A percentile compares a stretch with the other conserved stretches of the same genome.
Evolutionary conservation across 2,113 vertebrate genomes (phyloP).

Genomic region (Oryzias curvinotus): DNA sequence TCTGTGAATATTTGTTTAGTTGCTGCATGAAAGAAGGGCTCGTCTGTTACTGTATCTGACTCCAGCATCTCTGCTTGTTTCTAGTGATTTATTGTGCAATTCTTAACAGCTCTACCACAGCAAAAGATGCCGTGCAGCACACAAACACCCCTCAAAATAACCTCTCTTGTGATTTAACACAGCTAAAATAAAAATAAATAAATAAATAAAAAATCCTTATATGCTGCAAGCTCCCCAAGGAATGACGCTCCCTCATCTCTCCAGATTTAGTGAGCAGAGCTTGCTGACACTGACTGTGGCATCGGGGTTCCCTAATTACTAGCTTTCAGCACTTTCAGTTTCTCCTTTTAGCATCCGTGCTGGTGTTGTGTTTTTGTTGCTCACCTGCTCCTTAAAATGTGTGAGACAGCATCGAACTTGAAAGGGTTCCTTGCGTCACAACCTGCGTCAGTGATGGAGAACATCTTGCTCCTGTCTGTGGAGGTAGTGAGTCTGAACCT

Average conservation of each 20-base stretch:
- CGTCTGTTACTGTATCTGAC: conserved; percentile 2
- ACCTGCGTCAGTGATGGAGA: conserved; percentile 20
- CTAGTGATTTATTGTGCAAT: conserved; percentile 6
- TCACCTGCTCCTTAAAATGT: conserved; percentile 19
- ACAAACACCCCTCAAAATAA: conserved; percentile 5
- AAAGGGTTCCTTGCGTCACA: conserved; percentile 29
- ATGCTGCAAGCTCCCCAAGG: neutral
- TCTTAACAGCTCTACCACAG: neutral
- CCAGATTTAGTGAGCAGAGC: conserved; percentile 50
- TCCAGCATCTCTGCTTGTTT: conserved; percentile 14
- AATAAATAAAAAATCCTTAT: neutral
- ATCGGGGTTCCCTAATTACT: conserved; percentile 57
- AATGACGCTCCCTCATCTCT: conserved; percentile 17
- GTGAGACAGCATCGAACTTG: conserved; percentile 15
- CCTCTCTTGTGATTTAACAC: conserved; percentile 26
- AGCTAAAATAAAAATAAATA: neutral
- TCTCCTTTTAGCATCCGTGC: conserved; percentile 25
- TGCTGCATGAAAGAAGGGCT: conserved; percentile 27
- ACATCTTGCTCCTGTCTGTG: neutral
- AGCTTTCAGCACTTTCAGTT: conserved; percentile 41
- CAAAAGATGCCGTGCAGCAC: neutral
- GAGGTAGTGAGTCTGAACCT: neutral
- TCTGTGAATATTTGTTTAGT: conserved; percentile 19
- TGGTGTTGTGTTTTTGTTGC: conserved; percentile 27
- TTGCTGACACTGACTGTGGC: conserved; percentile 28